Evolutionary conservation across 2,113 vertebrate species (phyloP), one percentile per base, ranked within the genome.

Genomic region (Ornithorhynchus anatinus): DNA sequence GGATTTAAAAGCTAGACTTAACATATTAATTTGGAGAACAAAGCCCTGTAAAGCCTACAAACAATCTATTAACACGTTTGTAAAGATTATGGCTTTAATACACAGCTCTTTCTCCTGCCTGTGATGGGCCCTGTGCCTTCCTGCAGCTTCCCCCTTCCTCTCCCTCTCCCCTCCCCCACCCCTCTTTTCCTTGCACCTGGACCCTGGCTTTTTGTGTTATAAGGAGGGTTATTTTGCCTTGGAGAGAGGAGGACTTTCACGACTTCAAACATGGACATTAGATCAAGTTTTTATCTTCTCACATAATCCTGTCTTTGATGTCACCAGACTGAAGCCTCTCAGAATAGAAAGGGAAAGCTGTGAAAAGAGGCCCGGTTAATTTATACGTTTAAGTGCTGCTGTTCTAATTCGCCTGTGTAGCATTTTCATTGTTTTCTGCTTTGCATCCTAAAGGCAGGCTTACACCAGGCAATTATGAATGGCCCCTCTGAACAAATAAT

Each of bases 271-370:
- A 95, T 93, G 81, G 82, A 89, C 87, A 89, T 91, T 86, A 89
- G 94, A 95, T 95, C 94, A 95, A 96, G 96, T 95, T 93, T 94
- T 95, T 93, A 90, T 92, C 90, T 94, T 93, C 91, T 91, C 85
- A 90, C 89, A 91, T 95, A 96, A 95, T 95, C 91, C 90, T 58
- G 91, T 91, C 96, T 97, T 99, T 98, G 97, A 98, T 96, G 96
- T 95, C 91, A 92, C 81, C 71, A 86, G 87, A 82, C 86, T 86
- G 89, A 93, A 92, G 90, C 91, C 94, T 95, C 94, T 96, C 82
- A 77, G 85, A 90, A 89, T 80, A 95, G 92, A 95, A 94, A 94
- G 85, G 59, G 76, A 90, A 89, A 92, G 85, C 91, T 89, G 90
- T 93, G 88, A 93, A 93, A 91, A 92, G 90, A 91, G 88, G 80